Base-by-base conservation (phyloP, 2,113 vertebrate genomes). In the Telmatochromis brachygnathus region DNA sequence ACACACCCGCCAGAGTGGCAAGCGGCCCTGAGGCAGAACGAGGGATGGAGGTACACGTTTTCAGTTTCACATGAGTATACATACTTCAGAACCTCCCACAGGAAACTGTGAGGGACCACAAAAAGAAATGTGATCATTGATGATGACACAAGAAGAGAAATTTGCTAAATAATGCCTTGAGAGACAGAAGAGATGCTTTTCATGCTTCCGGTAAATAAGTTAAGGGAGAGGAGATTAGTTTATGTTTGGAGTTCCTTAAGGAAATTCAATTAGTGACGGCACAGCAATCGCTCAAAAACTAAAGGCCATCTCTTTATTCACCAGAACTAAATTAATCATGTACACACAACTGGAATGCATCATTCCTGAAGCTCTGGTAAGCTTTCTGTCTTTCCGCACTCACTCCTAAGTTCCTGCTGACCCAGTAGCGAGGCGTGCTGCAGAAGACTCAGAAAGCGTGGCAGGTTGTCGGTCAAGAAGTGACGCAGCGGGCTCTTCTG, bases 1-100 rank as follows among this genome's bases (percentile, higher is more conserved):
- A 98, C 33, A 97, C 96, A 1, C 96, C 98, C 49, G 97, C 96
- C 88, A 97, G 84, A 2, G 96, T 97, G 49, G 95, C 94, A 88
- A 98, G 87, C 2, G 97, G 97, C 86, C 96, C 98, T 98, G 85
- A 19, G 21, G 14, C 6, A 45, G 33, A 56, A 12, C 3, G 7
- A 79, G 12, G 26, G 26, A 51, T 77, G 45, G 30, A 9, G 4
- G 47, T 49, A 77, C 42, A 77, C 2, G 45, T 70, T 39, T 82
- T 79, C n/a, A 54, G 54, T 28, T 85, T 80, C n/a, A 80, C 30
- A 33, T 26, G 6, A 45, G 21, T 11, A 45, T 77, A 49, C 42
- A 49, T 7, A 19, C 23, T 77, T 47, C 42, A 75, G 42, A 11
- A 75, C 42, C 14, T 11, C 42, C 28, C 39, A 54, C 12, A 12